Conservation (phyloP, 2,113 vertebrate species). For the Petroica traversi region DNA sequence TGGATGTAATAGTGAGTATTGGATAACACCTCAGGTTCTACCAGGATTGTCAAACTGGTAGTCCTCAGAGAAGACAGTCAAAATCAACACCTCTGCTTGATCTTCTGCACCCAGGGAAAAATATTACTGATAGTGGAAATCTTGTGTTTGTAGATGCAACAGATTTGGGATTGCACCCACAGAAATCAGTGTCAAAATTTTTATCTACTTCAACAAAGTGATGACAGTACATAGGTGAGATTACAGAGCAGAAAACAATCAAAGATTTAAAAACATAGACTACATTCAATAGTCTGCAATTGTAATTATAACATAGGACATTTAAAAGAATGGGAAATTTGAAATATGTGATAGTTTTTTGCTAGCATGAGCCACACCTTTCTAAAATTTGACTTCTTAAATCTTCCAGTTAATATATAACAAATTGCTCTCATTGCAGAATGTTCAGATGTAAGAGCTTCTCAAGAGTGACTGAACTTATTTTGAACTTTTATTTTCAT, state of each 20-base stretch:
- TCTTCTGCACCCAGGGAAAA: neutral
- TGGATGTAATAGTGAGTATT: neutral
- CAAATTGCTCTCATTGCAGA: slow-evolving; percentile 15
- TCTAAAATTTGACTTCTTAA: slow-evolving; percentile 33
- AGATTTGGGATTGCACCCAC: neutral
- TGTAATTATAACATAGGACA: neutral
- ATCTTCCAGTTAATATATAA: slow-evolving; percentile 62
- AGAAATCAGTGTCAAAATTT: neutral
- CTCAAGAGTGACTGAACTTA: slow-evolving; percentile 73
- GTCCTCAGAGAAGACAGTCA: neutral
- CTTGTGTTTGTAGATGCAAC: neutral
- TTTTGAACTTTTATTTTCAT: slow-evolving; percentile 77
- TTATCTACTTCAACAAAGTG: neutral
- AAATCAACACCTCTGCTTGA: neutral
- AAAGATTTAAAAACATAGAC: neutral
- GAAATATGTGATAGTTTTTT: neutral
- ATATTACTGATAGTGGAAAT: neutral
- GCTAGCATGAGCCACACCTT: neutral
- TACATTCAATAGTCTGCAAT: neutral
- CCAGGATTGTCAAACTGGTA: neutral
- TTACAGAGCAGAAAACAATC: neutral
- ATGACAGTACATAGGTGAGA: neutral
- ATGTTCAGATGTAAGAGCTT: slow-evolving; percentile 29
- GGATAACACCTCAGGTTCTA: neutral
- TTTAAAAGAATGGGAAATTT: neutral